Percentiles rank a stretch among this genome's conserved stretches.
Conservation (phyloP, 2,888 invertebrate species). For the Drosophila cognata region DNA sequence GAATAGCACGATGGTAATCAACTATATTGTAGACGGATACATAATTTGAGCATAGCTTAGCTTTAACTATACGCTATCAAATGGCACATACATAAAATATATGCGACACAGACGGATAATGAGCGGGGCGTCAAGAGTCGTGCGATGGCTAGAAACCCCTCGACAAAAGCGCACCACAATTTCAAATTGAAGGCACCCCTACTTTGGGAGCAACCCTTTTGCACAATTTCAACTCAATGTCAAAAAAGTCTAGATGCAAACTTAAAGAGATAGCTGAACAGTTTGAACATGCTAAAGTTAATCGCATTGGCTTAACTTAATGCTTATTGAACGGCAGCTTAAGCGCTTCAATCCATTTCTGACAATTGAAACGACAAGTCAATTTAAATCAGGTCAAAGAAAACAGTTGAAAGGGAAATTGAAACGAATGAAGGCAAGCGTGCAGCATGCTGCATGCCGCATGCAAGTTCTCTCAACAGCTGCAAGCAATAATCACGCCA, state of each 20-base stretch:
- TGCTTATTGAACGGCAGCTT: constrained; percentile 48
- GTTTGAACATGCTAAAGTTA: constrained; percentile 7
- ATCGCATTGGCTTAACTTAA: constrained; percentile 24
- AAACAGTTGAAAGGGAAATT: constrained; percentile 10
- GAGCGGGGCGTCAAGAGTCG: constrained; percentile 18
- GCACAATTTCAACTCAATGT: constrained; percentile 8
- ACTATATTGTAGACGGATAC: constrained; percentile 1
- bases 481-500: constrained; percentile 50
- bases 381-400: constrained; percentile 22
- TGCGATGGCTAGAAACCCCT: constrained; percentile 6
- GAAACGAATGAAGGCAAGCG: not conserved
- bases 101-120: constrained; percentile 7
- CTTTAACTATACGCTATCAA: constrained; percentile 3
- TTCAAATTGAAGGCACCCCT: constrained; percentile 24
- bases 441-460: constrained; percentile 4
- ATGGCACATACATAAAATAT: constrained; percentile 1
- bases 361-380: constrained; percentile 27
- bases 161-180: constrained; percentile 30
- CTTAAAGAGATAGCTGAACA: constrained; percentile 19
- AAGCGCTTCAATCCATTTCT: constrained; percentile 24
- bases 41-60: constrained; percentile 23
- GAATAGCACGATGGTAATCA: constrained; percentile 35
- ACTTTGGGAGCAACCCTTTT: constrained; percentile 33
- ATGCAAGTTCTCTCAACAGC: constrained; percentile 22
- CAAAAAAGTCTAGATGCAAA: not conserved